Percentiles rank a stretch among this genome's conserved stretches.
phyloP scores from a whole-genome alignment of 2,797 vertebrate genomes.

The Tiaroga cobitis region DNA sequence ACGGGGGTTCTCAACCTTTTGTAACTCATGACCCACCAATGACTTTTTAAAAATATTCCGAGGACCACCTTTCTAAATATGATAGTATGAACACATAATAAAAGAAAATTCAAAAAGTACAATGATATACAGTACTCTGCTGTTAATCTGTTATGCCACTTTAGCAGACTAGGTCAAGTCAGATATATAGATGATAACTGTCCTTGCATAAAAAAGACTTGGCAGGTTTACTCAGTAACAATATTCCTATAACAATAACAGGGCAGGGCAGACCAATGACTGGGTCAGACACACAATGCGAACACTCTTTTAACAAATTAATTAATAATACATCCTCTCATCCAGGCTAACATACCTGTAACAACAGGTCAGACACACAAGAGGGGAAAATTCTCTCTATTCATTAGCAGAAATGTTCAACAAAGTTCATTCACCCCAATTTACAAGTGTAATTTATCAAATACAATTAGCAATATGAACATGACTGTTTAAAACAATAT shows the following conservation, averaged over 20 bases:
- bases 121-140: not conserved
- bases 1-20: not conserved
- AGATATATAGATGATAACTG: not conserved
- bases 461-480: no score
- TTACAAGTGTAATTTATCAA: no score
- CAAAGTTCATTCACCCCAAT: no score
- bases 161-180: not conserved
- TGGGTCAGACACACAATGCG: not conserved
- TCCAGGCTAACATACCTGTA: not conserved
- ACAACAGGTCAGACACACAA: not conserved
- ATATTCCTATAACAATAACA: not conserved
- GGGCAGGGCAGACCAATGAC: not conserved
- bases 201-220: no score
- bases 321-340: not conserved
- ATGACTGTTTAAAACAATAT: no score
- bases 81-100: not conserved
- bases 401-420: no score
- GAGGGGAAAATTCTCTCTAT: no score
- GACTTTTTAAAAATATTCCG: not conserved
- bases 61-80: not conserved
- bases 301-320: not conserved
- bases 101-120: not conserved
- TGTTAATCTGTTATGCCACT: not conserved
- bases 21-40: not conserved
- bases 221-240: no score